A percentile compares a stretch with the other conserved stretches of the same genome.
Evolutionary conservation across 2,888 invertebrate species (phyloP).

Genomic region (Galeopsomyia nigrocyanea): DNA sequence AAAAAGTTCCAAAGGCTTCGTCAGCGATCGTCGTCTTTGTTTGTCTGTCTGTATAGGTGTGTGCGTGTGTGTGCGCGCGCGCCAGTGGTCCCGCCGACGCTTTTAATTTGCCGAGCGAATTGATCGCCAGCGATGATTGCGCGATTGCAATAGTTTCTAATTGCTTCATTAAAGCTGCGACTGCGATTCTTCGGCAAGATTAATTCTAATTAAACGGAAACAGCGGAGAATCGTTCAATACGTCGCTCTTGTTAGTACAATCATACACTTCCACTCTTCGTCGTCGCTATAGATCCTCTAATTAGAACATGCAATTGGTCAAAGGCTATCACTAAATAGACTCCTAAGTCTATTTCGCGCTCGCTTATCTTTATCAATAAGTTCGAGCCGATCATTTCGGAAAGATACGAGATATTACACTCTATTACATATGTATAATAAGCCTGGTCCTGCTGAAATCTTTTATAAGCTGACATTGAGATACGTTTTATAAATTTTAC

Average conservation of each 20-base stretch:
- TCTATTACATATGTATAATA: constrained; percentile 10
- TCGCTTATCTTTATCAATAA: neutral
- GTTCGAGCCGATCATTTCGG: constrained; percentile 5
- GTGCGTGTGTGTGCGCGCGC: too few species aligned
- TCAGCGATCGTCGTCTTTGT: constrained; percentile 1
- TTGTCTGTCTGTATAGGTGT: too few species aligned
- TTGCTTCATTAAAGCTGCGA: neutral
- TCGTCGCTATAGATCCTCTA: constrained; percentile 50
- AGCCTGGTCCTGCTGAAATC: constrained; percentile 9
- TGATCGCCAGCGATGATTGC: constrained; percentile 6
- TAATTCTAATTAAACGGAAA: too few species aligned
- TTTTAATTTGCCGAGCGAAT: too few species aligned
- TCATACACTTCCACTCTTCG: constrained; percentile 20
- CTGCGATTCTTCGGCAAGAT: too few species aligned
- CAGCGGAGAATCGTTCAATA: too few species aligned
- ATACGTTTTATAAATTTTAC: too few species aligned
- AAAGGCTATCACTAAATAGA: constrained; percentile 60
- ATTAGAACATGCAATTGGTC: constrained; percentile 64
- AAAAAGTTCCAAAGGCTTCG: constrained; percentile 19
- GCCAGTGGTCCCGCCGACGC: too few species aligned
- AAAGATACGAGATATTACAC: neutral
- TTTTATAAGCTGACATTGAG: constrained; percentile 30
- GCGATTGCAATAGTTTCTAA: constrained; percentile 1
- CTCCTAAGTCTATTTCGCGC: constrained; percentile 49
- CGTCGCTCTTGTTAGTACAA: neutral